Evolutionary conservation across 2,113 vertebrate genomes (phyloP), one percentile per base, ranked within the genome.

Genomic region (Bos indicus): DNA sequence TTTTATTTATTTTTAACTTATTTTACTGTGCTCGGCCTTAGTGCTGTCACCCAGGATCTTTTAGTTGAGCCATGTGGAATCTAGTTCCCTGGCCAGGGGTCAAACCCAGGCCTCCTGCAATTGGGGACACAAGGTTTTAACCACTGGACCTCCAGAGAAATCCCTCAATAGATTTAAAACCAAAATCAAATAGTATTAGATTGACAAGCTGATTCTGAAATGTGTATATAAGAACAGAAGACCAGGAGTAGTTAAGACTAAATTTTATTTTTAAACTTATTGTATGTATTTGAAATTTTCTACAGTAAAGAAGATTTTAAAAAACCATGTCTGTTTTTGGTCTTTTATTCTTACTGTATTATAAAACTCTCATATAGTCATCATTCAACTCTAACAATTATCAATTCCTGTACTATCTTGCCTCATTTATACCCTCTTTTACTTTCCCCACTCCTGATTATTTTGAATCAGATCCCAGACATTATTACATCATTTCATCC

Each of bases 391-490:
- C 74, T 25, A 59, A 82, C 40, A 91, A 17, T 56, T 3, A 54
- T 74, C 30, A 51, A 36, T 91, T 88, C 17, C 30, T 17, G 3
- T 59, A 30, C 43, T 48, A 46, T 74, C 59, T 87, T 91, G 74
- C 52, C 87, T 94, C 9, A 62, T 94, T 91, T 82, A 87, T 71
- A 91, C 28, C 51, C n/a, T 87, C 51, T 64, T 60, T 13, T 91
- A 59, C 52, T 82, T 82, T 16, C 74, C 83, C 54, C n/a, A 62
- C 23, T 59, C 77, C 67, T 74, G 52, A 83, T 92, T 64, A 88
- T 94, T 94, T 94, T 91, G 92, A 94, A 94, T 67, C n/a, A 64
- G 43, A 43, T 88, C 88, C 88, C 93, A 95, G 96, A 96, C 84
- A 92, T 95, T 77, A 92, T 95, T 77, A 92, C 93, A 51, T 97